Percentiles rank a stretch among this genome's conserved stretches.
phyloP scores from a whole-genome alignment of 2,888 invertebrate genomes.

The Drosophila tanythrix region DNA sequence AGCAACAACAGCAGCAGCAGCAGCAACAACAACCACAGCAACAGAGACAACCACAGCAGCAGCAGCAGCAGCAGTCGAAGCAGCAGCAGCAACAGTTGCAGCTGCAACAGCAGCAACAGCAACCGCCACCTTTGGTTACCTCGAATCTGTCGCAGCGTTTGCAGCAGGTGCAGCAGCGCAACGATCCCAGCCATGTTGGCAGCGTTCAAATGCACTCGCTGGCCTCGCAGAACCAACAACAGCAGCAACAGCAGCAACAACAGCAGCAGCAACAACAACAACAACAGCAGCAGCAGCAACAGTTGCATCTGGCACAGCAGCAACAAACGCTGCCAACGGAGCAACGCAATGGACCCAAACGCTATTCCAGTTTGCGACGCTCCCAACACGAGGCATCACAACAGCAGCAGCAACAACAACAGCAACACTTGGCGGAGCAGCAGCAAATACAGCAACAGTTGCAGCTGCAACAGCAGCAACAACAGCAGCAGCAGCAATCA shows the following conservation, averaged over 20 bases:
- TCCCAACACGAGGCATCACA: constrained; percentile 80
- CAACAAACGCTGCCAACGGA: constrained; percentile 79
- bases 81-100: constrained; percentile 40
- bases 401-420: constrained; percentile 66
- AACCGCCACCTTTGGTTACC: constrained; percentile 42
- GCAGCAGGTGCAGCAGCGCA: constrained; percentile 83
- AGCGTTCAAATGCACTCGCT: constrained; percentile 85
- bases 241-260: constrained; percentile 62
- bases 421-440: constrained; percentile 68
- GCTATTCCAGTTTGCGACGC: constrained; percentile 88
- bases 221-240: constrained; percentile 82
- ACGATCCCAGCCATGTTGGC: constrained; percentile 84
- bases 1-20: constrained; percentile 41
- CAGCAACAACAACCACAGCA: constrained; percentile 70
- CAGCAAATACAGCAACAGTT: constrained; percentile 68
- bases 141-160: constrained; percentile 82
- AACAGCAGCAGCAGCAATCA: constrained; percentile 70
- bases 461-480: constrained; percentile 50
- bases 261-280: constrained; percentile 27
- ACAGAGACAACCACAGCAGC: constrained; percentile 40
- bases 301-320: constrained; percentile 26
- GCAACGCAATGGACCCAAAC: constrained; percentile 86
- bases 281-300: constrained; percentile 63
- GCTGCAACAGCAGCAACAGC: constrained; percentile 43
- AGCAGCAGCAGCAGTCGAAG: constrained; percentile 30